A percentile compares a stretch with the other conserved stretches of the same genome.
Evolutionary conservation across 2,113 vertebrate species (phyloP).

Genomic region (Rhynchomys soricoides): DNA sequence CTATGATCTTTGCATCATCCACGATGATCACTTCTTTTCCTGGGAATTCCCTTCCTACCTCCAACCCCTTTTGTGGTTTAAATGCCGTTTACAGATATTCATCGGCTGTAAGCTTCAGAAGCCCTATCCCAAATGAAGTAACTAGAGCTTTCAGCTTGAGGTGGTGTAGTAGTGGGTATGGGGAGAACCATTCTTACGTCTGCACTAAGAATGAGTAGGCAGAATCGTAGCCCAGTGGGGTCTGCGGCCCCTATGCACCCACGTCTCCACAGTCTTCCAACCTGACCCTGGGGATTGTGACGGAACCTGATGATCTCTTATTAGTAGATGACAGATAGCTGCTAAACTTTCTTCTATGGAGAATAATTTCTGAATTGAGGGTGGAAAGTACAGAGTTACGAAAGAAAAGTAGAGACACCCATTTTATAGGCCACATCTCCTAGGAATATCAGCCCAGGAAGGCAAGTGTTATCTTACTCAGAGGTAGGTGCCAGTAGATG

Average conservation of each 20-base stretch:
- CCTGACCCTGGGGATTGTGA: neutral
- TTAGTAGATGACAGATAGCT: neutral
- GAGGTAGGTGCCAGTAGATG: neutral
- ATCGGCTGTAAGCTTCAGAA: constrained; percentile 44
- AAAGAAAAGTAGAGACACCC: constrained; percentile 16
- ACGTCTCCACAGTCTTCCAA: neutral
- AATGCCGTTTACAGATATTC: neutral
- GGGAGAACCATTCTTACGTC: neutral
- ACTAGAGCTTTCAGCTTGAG: neutral
- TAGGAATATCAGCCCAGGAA: neutral
- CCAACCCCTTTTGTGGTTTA: neutral
- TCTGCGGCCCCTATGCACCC: neutral
- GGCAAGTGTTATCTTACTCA: neutral
- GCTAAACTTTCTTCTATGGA: constrained; percentile 2
- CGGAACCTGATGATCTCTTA: neutral
- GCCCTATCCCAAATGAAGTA: neutral
- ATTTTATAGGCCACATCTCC: neutral
- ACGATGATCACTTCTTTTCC: neutral
- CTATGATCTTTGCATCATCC: constrained; percentile 35
- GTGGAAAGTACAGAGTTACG: constrained; percentile 20
- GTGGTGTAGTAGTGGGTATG: neutral
- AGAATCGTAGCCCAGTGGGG: neutral
- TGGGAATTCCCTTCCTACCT: neutral
- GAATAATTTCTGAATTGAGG: constrained; percentile 43
- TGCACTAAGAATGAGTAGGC: neutral